Conservation (phyloP, 2,113 vertebrate species). For the Quiscalus mexicanus region DNA sequence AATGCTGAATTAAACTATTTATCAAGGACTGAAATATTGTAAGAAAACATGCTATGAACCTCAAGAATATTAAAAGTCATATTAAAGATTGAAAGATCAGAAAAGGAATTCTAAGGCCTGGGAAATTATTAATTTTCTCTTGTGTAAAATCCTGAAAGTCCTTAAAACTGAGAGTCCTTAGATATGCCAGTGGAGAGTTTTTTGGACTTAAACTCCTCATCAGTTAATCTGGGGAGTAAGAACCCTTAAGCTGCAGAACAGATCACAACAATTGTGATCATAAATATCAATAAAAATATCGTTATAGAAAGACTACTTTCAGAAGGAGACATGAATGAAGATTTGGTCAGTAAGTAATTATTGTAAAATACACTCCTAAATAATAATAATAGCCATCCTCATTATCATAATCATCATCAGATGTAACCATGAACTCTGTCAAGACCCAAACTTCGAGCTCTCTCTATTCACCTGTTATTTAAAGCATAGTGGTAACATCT, state of each 20-base stretch:
- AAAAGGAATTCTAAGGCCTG: neutral
- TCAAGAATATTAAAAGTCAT: neutral
- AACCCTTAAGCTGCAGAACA: neutral
- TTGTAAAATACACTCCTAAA: neutral
- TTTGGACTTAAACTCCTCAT: neutral
- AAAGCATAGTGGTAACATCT: neutral
- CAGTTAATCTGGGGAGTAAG: neutral
- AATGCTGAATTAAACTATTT: neutral
- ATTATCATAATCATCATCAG: neutral
- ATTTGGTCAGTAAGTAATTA: neutral
- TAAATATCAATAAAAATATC: neutral
- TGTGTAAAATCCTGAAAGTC: neutral
- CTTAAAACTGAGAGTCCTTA: neutral
- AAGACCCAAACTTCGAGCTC: neutral
- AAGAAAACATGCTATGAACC: neutral
- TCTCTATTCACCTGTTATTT: neutral
- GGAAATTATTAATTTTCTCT: neutral
- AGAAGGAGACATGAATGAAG: neutral
- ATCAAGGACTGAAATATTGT: neutral
- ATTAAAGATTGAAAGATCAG: conserved; percentile 1
- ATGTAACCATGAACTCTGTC: neutral
- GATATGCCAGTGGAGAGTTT: neutral
- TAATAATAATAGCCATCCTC: neutral
- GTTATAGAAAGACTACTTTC: neutral
- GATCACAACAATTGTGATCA: neutral